Base-by-base conservation (phyloP, 2,888 invertebrate species). In the Hanleya hanleyi region DNA sequence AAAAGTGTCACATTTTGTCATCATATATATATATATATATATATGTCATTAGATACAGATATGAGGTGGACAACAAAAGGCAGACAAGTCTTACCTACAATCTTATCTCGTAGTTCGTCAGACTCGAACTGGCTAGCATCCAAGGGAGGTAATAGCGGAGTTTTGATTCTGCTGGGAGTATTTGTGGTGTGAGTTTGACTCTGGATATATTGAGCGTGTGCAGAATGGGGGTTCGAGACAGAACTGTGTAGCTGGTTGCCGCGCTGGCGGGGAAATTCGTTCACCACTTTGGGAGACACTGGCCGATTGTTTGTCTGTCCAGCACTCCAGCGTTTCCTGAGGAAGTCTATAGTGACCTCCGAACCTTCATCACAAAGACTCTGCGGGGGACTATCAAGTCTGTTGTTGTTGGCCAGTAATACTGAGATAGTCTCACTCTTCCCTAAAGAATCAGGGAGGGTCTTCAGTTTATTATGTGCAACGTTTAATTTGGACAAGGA, bases 191-290 rank as follows among this genome's bases (percentile, higher is more conserved):
- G 83, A 1, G 89, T 90, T 78, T 90, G 90, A 50, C 84, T 82
- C 76, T 90, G 89, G 22, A 89, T 88, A 74, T 90, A 90, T 74
- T 89, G 86, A n/a, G 81, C 86, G 70, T 88, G 85, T 15, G 88
- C 87, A 3, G 90, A 89, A 70, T 88, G 87, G 6, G 88, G 86
- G 72, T 90, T 90, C n/a, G 83, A 82, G 18, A 85, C 87, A 4
- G 87, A 82, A 6, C 84, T 86, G 57, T 85, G 86, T 22, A 86
- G 75, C 73, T 89, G 88, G 73, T 89, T 90, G 9, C 88, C 86
- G 51, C 88, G 76, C 7, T 86, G 81, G n/a, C 90, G 79, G 15
- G 86, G 87, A 76, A 90, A 90, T 37, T 84, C 80, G 75, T 89
- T 89, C 1, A 79, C 65, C 37, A 74, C 9, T 35, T 64, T 64